Conservation (phyloP, 2,797 vertebrate species). For the Darevskia nairensis region DNA sequence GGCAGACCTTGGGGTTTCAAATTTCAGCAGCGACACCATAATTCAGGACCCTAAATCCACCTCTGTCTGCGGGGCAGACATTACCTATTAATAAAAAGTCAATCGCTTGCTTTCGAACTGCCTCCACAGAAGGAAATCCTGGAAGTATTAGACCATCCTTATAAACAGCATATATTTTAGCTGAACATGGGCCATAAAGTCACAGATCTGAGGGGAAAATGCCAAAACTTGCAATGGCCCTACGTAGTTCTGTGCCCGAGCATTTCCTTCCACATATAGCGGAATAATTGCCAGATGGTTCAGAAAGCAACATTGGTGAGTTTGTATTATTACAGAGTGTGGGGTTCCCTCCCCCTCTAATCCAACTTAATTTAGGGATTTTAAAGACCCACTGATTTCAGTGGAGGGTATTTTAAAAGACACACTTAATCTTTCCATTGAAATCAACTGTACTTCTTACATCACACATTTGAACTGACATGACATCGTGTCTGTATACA, state of each 20-base stretch:
- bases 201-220: constrained; percentile 9
- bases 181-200: constrained; percentile 66
- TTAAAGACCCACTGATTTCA: background rate
- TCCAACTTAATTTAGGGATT: background rate
- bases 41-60: too few species aligned
- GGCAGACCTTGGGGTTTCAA: too few species aligned
- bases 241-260: constrained; percentile 47
- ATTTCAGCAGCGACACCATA: too few species aligned
- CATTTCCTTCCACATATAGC: constrained; percentile 13
- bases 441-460: background rate
- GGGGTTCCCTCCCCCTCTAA: background rate
- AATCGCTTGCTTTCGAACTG: constrained; percentile 8
- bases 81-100: constrained; percentile 22
- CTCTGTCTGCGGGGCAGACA: background rate
- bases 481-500: constrained; percentile 14
- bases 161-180: constrained; percentile 64
- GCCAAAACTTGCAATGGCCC: constrained; percentile 43
- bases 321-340: constrained; percentile 45
- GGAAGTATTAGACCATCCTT: constrained; percentile 47
- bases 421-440: background rate
- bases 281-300: constrained; percentile 36
- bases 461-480: background rate
- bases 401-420: background rate
- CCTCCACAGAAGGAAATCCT: constrained; percentile 26
- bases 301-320: constrained; percentile 19